Base-by-base conservation (phyloP, 2,797 vertebrate species). In the Oreortyx pictus region DNA sequence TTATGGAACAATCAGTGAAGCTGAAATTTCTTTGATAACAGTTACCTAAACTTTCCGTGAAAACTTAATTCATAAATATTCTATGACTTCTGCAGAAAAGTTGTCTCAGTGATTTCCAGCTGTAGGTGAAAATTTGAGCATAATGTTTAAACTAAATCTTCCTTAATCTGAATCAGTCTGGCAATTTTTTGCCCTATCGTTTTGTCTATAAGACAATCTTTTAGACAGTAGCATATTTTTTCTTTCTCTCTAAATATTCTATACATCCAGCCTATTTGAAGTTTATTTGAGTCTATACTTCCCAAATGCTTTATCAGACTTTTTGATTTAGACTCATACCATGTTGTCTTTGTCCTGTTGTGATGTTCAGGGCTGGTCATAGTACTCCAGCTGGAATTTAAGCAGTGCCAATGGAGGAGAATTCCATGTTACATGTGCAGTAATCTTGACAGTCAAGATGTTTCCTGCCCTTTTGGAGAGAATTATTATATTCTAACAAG, bases 151-250 rank as follows among this genome's bases (percentile, higher is more conserved):
- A 64, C 5, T 4, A 18, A n/a, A 52, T 49, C 43, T 59, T 6
- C 11, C 5, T 46, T 46, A 44, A 52, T 41, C 22, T 1, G 1
- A 25, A 29, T 47, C 50, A 35, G n/a, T 44, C 13, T 16, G 2
- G 3, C 33, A 22, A 20, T 15, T 37, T 68, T 46, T 68, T 64
- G 54, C 14, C 11, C 2, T 11, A 0, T 11, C 2, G 0, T 4
- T 25, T 2, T 65, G 27, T 64, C 46, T 71, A 73, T 73, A 16
- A 73, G 24, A 7, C 23, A 47, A 12, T 9, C 19, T 82, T 39
- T 19, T 33, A 6, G 39, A 14, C 37, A 52, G 4, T 3, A 2
- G 23, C 11, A 17, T 22, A 12, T 8, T 5, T 1, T 1, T 22
- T 67, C 33, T 60, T 65, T 37, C 37, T 79, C n/a, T 31, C 1